These are phyloP conservation scores for Lasioglossum lativentre DNA, from an alignment of 2,888 invertebrate genomes.

Conservation along the genomic window DNA sequence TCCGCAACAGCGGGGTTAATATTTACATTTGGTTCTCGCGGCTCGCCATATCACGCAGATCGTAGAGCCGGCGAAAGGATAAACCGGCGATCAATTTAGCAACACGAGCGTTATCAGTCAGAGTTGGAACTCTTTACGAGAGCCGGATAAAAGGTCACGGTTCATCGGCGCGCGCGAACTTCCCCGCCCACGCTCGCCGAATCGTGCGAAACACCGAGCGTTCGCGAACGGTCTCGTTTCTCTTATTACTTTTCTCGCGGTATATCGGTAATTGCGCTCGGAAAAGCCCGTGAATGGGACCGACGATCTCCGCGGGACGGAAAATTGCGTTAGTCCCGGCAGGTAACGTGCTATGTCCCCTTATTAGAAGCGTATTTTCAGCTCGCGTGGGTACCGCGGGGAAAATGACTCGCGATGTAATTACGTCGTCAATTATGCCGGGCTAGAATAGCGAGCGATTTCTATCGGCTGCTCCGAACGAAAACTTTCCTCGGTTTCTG, in stretches of 20 bases:
- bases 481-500: constrained; percentile 55
- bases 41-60: background rate
- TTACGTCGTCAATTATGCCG: constrained; percentile 66
- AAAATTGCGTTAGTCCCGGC: constrained; percentile 41
- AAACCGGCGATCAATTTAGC: background rate
- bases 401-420: constrained; percentile 49
- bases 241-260: constrained; percentile 45
- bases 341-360: constrained; percentile 42
- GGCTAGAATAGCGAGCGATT: constrained; percentile 56
- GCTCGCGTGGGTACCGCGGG: constrained; percentile 61
- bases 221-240: constrained; percentile 19
- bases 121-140: background rate
- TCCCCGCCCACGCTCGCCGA: constrained; percentile 2
- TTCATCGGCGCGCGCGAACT: background rate
- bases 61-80: background rate
- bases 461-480: constrained; percentile 66
- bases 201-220: background rate
- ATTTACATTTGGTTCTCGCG: background rate
- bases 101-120: background rate
- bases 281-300: constrained; percentile 54
- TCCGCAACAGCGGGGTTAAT: background rate
- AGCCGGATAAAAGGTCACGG: background rate
- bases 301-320: constrained; percentile 24
- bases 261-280: constrained; percentile 53
- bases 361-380: constrained; percentile 62